Base-by-base conservation (phyloP, 2,113 vertebrate genomes). In the Hemichromis elongatus region DNA sequence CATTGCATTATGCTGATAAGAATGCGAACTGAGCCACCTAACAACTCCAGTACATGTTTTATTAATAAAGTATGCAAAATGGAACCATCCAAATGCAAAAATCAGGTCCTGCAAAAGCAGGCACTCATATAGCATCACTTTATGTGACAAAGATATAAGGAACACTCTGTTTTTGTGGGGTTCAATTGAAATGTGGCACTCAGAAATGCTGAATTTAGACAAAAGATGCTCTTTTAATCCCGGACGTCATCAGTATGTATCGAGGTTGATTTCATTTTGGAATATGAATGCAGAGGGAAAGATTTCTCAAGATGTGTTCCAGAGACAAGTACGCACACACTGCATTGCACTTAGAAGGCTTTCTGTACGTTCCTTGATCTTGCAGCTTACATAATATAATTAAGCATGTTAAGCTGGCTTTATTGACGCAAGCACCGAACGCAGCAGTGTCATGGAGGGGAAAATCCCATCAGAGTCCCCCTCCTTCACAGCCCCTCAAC, bases 311-410 rank as follows among this genome's bases (percentile, higher is more conserved):
- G 84, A 81, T 19, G 18, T 79, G 70, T 24, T 68, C 63, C 68
- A 78, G 26, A 79, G 83, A 85, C 75, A 18, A 45, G 79, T 59
- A 14, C 53, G 75, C 82, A 80, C 70, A 80, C 80, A 59, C 6
- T 73, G 68, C 73, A 66, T 55, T 33, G 59, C 5, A 18, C 56
- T 83, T n/a, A 37, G 42, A 66, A 83, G 86, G 88, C 89, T 92
- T 90, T 92, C 92, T 85, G 81, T 90, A 91, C 84, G 88, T 90
- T 92, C 92, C 93, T 93, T 94, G 93, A 95, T 95, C 94, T 94
- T 80, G 30, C 73, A 85, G 91, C 92, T 96, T 95, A 95, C 93
- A 93, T 94, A 95, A 95, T 93, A 94, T 94, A 94, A 95, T 95
- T 95, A 96, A 95, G 92, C 90, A 90, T 85, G 94, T 95, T 95